These are phyloP conservation scores for Andrena minutula DNA, from an alignment of 2,888 invertebrate species.

Conservation along the genomic window DNA sequence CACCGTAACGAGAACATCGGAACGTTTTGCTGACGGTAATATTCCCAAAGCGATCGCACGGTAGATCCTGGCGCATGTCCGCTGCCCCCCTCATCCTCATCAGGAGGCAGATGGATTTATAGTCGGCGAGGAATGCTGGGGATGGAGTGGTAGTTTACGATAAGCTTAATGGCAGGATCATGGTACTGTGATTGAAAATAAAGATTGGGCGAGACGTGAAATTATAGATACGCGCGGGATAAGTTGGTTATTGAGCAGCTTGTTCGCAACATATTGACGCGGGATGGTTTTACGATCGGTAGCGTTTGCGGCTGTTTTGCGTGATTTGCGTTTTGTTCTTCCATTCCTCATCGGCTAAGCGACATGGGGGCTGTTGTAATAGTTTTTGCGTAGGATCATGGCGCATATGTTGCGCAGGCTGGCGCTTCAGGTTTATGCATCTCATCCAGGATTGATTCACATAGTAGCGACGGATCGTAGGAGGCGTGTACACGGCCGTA, in stretches of 20 bases:
- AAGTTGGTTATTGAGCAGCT: background rate
- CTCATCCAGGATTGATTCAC: slow-evolving; percentile 19
- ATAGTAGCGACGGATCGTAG: slow-evolving; percentile 28
- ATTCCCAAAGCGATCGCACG: background rate
- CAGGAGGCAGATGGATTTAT: slow-evolving; percentile 1
- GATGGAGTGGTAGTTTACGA: slow-evolving; percentile 24
- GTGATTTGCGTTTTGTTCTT: slow-evolving; percentile 14
- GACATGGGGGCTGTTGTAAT: slow-evolving; percentile 1
- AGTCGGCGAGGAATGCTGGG: background rate
- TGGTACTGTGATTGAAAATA: slow-evolving; percentile 27
- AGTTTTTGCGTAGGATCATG: background rate
- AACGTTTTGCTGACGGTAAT: slow-evolving; percentile 1
- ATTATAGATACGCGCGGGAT: slow-evolving; percentile 11
- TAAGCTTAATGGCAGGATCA: slow-evolving; percentile 32
- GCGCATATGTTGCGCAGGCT: background rate
- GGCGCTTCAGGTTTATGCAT: background rate
- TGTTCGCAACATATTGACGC: background rate
- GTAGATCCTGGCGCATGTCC: slow-evolving; percentile 9
- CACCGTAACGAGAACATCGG: slow-evolving; percentile 9
- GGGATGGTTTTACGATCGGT: background rate
- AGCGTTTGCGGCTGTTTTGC: background rate
- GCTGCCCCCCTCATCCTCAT: slow-evolving; percentile 1
- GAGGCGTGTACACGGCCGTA: slow-evolving; percentile 42
- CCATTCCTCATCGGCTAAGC: background rate
- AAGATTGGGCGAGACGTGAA: slow-evolving; percentile 29